Evolutionary conservation across 2,113 vertebrate species (phyloP).

Genomic region (Grammomys dolichurus): DNA sequence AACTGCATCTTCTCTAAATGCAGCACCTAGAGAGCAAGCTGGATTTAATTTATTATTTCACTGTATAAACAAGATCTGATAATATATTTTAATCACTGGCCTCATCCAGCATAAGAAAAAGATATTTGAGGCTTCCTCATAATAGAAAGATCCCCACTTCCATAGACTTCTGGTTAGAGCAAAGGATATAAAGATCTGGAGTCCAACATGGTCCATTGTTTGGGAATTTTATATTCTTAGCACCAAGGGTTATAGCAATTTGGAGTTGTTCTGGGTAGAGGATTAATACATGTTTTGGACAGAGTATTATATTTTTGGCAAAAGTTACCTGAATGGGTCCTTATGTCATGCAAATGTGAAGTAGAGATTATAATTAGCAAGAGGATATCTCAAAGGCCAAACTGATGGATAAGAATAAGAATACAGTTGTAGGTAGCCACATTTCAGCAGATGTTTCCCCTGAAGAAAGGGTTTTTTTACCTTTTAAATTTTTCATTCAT

Average conservation of each 20-base stretch:
- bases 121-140: constrained; percentile 64
- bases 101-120: constrained; percentile 66
- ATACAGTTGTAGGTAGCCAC: not conserved
- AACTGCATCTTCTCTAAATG: not conserved
- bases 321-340: constrained; percentile 38
- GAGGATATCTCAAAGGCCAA: not conserved
- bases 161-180: constrained; percentile 19
- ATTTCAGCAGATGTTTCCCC: not conserved
- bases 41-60: constrained; percentile 61
- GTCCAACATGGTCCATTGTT: not conserved
- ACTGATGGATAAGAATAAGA: not conserved
- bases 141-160: constrained; percentile 47
- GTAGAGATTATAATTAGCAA: constrained; percentile 47
- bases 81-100: constrained; percentile 70
- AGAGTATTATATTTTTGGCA: constrained; percentile 50
- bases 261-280: constrained; percentile 41
- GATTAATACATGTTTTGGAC: constrained; percentile 5
- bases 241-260: not conserved
- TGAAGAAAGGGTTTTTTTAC: constrained; percentile 12
- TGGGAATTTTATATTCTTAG: not conserved
- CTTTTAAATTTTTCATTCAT: not conserved
- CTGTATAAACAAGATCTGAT: constrained; percentile 39
- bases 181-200: constrained; percentile 42
- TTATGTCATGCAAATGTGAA: constrained; percentile 63
- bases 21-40: constrained; percentile 33